These are phyloP conservation scores for Platichthys stellatus DNA, from an alignment of 2,113 vertebrate species.

Conservation along the genomic window DNA sequence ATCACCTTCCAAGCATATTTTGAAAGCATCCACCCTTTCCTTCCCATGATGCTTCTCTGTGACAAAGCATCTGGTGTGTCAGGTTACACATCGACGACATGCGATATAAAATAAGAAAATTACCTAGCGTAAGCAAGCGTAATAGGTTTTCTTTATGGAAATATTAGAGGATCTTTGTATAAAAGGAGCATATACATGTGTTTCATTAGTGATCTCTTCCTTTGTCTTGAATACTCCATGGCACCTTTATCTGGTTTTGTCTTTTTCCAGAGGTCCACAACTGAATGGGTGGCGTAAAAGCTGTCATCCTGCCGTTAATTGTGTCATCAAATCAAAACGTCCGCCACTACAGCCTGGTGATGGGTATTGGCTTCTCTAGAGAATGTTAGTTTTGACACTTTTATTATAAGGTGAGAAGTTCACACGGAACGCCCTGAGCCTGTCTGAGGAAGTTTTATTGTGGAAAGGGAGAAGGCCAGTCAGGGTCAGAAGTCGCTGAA, in stretches of 20 bases:
- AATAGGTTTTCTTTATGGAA: too few species aligned
- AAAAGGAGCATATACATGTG: too few species aligned
- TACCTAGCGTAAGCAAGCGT: too few species aligned
- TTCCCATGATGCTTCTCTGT: too few species aligned
- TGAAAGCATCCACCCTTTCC: too few species aligned
- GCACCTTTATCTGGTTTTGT: background rate
- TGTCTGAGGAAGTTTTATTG: background rate
- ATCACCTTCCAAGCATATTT: too few species aligned
- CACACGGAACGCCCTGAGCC: background rate
- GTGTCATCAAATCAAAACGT: background rate
- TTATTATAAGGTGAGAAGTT: slow-evolving; percentile 1
- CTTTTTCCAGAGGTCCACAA: background rate
- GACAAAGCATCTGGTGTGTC: too few species aligned
- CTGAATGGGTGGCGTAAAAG: background rate
- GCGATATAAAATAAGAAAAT: too few species aligned
- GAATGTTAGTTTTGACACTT: slow-evolving; percentile 4
- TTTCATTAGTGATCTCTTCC: too few species aligned
- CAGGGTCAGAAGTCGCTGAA: background rate
- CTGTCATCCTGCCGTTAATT: background rate
- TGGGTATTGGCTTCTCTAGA: background rate
- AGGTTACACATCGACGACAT: too few species aligned
- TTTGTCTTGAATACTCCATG: background rate
- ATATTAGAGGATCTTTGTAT: too few species aligned
- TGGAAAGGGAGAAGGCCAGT: background rate
- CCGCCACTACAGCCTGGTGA: background rate